phyloP scores from a whole-genome alignment of 2,113 vertebrate species.

The Grantiella picta region DNA sequence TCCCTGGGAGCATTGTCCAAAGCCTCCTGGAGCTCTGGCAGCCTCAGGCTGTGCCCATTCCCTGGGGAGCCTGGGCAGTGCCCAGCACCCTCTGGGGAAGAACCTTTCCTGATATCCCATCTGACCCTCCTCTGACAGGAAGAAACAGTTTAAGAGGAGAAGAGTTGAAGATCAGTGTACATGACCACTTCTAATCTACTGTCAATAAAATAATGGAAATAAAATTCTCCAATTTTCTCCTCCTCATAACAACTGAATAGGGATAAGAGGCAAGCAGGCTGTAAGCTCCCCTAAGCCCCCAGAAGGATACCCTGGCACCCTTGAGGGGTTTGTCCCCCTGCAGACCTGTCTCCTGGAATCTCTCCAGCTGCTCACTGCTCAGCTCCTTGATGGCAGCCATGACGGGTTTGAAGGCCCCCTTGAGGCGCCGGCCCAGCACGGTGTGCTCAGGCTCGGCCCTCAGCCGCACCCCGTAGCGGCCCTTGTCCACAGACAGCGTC shows the following conservation, averaged over 20 bases:
- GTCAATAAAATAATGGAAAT: not conserved
- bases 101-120: not conserved
- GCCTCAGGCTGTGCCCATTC: not conserved
- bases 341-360: conserved; percentile 88
- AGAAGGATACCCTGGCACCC: accelerated
- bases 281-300: not conserved
- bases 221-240: not conserved
- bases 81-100: accelerated
- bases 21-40: not conserved
- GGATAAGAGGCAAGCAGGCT: not conserved
- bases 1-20: accelerated
- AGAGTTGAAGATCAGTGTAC: not conserved
- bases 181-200: not conserved
- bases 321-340: not conserved
- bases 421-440: conserved; percentile 94
- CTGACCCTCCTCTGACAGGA: not conserved
- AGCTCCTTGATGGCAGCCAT: conserved; percentile 88
- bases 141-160: not conserved
- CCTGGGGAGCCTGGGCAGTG: not conserved
- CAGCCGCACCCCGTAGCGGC: conserved; percentile 86
- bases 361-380: conserved; percentile 85
- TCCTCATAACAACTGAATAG: not conserved
- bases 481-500: conserved; percentile 91
- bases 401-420: conserved; percentile 88
- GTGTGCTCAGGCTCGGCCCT: conserved; percentile 95